Percentiles rank a stretch among this genome's conserved stretches.
These are phyloP conservation scores for Euglossa dilemma DNA, from an alignment of 1,140 invertebrate genomes.

Conservation along the genomic window DNA sequence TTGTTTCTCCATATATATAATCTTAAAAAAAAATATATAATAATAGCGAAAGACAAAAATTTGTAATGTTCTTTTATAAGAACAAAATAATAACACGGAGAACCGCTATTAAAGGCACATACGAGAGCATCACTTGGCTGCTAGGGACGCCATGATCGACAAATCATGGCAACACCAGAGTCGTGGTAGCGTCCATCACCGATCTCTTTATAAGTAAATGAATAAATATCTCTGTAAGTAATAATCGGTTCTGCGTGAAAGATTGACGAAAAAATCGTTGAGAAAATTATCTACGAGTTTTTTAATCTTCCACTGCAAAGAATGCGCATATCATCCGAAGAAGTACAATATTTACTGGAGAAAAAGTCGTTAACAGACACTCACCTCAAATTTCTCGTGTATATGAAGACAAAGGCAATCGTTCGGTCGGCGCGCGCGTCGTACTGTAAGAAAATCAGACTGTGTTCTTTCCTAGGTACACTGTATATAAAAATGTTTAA, in stretches of 20 bases:
- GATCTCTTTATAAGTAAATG: slow-evolving; percentile 23
- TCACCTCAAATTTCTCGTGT: slow-evolving; percentile 48
- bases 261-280: background rate
- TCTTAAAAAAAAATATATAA: background rate
- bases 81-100: background rate
- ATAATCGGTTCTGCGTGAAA: background rate
- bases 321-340: background rate
- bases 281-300: background rate
- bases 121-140: background rate
- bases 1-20: background rate
- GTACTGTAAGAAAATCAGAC: slow-evolving; percentile 4
- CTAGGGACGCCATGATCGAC: slow-evolving; percentile 55
- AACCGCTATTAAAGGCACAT: background rate
- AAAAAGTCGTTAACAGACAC: slow-evolving; percentile 15
- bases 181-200: slow-evolving; percentile 48
- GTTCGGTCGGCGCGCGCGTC: slow-evolving; percentile 49
- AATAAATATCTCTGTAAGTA: slow-evolving; percentile 49
- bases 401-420: slow-evolving; percentile 49
- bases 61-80: background rate
- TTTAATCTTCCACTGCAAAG: background rate
- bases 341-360: slow-evolving; percentile 5
- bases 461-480: background rate
- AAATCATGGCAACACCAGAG: slow-evolving; percentile 50
- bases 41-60: background rate
- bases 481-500: background rate